Percentiles rank a stretch among this genome's conserved stretches.
phyloP scores from a whole-genome alignment of 2,113 vertebrate species.

The Oplegnathus fasciatus region DNA sequence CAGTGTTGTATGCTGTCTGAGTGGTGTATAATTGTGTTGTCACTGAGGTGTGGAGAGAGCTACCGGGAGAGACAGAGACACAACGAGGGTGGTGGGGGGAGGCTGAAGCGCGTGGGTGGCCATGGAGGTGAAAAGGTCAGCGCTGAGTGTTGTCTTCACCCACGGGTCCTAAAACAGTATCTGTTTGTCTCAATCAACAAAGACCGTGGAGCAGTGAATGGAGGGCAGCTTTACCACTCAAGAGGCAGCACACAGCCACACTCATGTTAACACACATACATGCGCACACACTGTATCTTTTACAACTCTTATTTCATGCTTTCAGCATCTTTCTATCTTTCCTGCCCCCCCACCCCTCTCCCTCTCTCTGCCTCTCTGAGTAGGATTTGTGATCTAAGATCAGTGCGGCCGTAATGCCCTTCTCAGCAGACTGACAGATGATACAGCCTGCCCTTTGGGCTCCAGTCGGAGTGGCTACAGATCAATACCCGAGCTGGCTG shows the following conservation, averaged over 20 bases:
- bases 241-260: neutral
- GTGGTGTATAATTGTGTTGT: constrained; percentile 48
- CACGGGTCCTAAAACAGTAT: constrained; percentile 11
- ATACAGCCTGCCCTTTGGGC: constrained; percentile 76
- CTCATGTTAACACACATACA: neutral
- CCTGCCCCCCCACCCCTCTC: neutral
- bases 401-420: constrained; percentile 66
- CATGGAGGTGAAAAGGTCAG: constrained; percentile 64
- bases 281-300: neutral
- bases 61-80: constrained; percentile 11
- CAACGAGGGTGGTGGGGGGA: neutral
- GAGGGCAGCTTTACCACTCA: neutral
- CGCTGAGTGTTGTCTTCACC: constrained; percentile 13
- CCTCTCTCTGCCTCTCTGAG: constrained; percentile 19
- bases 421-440: constrained; percentile 77
- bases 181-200: constrained; percentile 69
- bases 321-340: constrained; percentile 30
- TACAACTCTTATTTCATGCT: constrained; percentile 30
- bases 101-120: constrained; percentile 49
- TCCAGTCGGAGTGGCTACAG: constrained; percentile 68
- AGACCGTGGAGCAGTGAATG: neutral
- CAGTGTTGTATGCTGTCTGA: constrained; percentile 2
- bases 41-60: constrained; percentile 36
- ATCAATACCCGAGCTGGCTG: constrained; percentile 77
- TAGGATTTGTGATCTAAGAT: constrained; percentile 71